Conservation (phyloP, 2,113 vertebrate genomes). For the Strix uralensis region DNA sequence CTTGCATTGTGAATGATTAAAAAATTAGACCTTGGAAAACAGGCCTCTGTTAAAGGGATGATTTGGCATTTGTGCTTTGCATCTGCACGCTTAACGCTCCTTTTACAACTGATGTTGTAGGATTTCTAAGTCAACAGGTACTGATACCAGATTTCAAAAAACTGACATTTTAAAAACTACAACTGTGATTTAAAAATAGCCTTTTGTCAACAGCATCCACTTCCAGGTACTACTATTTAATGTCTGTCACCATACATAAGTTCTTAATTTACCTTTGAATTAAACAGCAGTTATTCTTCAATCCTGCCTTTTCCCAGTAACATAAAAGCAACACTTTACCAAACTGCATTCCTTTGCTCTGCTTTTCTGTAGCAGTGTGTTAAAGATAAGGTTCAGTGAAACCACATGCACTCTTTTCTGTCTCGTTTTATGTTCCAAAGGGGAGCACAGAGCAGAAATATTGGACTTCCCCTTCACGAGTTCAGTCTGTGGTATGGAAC, state of each 20-base stretch:
- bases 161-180: neutral
- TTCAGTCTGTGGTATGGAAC: neutral
- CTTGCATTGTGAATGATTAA: neutral
- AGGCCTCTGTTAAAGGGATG: neutral
- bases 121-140: neutral
- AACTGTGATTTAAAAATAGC: neutral
- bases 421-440: neutral
- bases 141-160: neutral
- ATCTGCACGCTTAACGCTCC: neutral
- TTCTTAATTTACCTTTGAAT: neutral
- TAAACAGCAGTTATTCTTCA: constrained; percentile 10
- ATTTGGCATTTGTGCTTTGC: neutral
- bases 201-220: neutral
- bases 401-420: neutral
- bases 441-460: neutral
- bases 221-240: neutral
- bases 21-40: neutral
- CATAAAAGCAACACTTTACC: neutral
- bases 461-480: neutral
- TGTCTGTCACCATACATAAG: neutral
- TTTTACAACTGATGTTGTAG: neutral
- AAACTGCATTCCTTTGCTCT: neutral
- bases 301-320: neutral
- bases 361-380: neutral
- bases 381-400: constrained; percentile 3